Percentiles rank a stretch among this genome's conserved stretches.
Conservation (phyloP, 2,888 invertebrate genomes). For the Anthophora plumipes region DNA sequence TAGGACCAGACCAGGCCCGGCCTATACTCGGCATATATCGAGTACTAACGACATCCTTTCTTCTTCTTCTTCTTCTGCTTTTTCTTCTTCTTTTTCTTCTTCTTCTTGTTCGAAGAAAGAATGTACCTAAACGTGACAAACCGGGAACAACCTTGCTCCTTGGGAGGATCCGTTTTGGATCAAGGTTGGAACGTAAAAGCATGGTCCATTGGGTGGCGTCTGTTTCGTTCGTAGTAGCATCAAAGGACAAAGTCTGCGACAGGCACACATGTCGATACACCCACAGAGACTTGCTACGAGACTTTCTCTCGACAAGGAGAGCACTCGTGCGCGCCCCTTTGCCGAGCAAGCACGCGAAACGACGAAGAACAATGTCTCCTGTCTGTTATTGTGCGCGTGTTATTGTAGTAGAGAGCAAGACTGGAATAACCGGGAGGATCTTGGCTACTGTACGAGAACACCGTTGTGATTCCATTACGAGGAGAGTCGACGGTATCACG, state of each 20-base stretch:
- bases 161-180: constrained; percentile 9
- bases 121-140: neutral
- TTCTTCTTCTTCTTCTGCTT: neutral
- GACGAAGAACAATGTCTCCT: constrained; percentile 65
- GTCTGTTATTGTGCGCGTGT: constrained; percentile 32
- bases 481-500: neutral
- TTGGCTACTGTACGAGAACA: too few relatives aligned
- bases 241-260: constrained; percentile 23
- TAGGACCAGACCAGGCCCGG: constrained; percentile 61
- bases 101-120: too few relatives aligned
- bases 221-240: neutral
- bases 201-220: neutral
- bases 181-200: neutral
- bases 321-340: constrained; percentile 63
- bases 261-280: constrained; percentile 34
- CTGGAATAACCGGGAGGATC: constrained; percentile 11
- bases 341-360: constrained; percentile 54
- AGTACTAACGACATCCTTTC: constrained; percentile 25
- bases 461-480: too few relatives aligned
- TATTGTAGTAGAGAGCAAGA: constrained; percentile 22
- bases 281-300: constrained; percentile 43
- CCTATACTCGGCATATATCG: constrained; percentile 38
- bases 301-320: constrained; percentile 71
- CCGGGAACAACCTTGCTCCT: constrained; percentile 17
- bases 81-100: neutral